Percentiles rank a stretch among this genome's conserved stretches.
Conservation (phyloP, 2,888 invertebrate species). For the Malthinus flaveolus region DNA sequence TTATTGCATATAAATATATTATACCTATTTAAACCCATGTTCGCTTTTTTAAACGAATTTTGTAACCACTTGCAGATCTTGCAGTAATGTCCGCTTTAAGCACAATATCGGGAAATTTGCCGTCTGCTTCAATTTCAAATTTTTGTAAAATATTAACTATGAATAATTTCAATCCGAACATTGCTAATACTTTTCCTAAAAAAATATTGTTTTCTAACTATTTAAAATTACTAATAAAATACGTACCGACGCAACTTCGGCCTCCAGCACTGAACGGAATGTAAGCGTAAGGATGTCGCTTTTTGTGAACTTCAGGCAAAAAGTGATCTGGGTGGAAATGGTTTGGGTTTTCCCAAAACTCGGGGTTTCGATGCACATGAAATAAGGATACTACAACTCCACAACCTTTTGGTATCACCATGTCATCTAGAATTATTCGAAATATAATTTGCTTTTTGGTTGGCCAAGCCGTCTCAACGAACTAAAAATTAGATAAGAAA, state of each 20-base stretch:
- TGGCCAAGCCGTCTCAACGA: not conserved
- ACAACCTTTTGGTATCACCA: slow-evolving; percentile 15
- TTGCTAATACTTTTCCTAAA: slow-evolving; percentile 43
- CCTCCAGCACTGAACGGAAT: slow-evolving; percentile 9
- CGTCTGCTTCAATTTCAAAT: slow-evolving; percentile 42
- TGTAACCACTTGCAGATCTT: slow-evolving; percentile 40
- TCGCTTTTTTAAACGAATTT: slow-evolving; percentile 38
- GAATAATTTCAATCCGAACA: slow-evolving; percentile 38
- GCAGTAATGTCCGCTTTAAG: slow-evolving; percentile 42
- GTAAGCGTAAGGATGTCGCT: slow-evolving; percentile 5
- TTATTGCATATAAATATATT: too few relatives aligned
- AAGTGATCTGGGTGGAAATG: slow-evolving; percentile 46
- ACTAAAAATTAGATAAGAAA: not conserved
- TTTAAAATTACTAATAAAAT: not conserved
- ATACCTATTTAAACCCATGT: slow-evolving; percentile 12
- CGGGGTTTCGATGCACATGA: slow-evolving; percentile 34
- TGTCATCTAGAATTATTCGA: slow-evolving; percentile 10
- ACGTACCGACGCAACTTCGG: slow-evolving; percentile 3
- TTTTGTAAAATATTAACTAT: slow-evolving; percentile 39
- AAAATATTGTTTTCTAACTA: not conserved
- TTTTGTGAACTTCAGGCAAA: not conserved
- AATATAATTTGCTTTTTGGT: too few relatives aligned
- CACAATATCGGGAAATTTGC: slow-evolving; percentile 42
- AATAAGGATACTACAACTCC: slow-evolving; percentile 14
- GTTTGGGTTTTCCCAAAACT: slow-evolving; percentile 43